Conservation (phyloP, 2,113 vertebrate species). For the Ceratotherium simum region DNA sequence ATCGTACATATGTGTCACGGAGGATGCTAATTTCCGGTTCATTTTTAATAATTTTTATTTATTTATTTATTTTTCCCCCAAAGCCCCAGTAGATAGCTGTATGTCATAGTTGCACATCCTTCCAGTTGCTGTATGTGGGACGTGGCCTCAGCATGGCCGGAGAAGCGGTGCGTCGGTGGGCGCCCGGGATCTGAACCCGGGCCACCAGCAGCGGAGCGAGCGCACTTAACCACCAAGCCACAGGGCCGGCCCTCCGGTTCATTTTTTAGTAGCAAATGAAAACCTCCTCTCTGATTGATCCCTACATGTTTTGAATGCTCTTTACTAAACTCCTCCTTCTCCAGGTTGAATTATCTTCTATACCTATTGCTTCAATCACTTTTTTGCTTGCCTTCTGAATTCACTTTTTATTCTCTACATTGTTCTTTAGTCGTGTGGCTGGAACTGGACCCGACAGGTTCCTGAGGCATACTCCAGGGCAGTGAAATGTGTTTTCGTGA, state of each 20-base stretch:
- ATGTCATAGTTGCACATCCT: no score
- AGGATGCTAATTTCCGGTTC: neutral
- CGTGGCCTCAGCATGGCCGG: no score
- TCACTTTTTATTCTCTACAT: neutral
- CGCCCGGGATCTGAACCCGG: no score
- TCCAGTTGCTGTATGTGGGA: no score
- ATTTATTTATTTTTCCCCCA: no score
- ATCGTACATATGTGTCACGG: neutral
- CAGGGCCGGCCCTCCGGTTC: neutral
- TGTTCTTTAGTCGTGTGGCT: neutral
- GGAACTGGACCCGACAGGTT: neutral
- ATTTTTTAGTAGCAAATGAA: slow-evolving; percentile 33
- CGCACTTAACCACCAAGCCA: no score
- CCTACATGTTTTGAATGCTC: neutral
- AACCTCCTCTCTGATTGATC: neutral
- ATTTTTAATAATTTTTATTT: neutral
- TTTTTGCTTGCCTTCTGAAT: neutral
- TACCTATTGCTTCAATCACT: neutral
- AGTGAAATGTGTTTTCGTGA: neutral
- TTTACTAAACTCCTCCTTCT: neutral
- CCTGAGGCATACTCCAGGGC: neutral
- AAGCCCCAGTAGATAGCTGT: no score
- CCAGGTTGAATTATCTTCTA: neutral
- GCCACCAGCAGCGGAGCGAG: no score
- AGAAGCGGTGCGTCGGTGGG: no score